Conservation (phyloP, 2,113 vertebrate species). For the Varanus salvator region DNA sequence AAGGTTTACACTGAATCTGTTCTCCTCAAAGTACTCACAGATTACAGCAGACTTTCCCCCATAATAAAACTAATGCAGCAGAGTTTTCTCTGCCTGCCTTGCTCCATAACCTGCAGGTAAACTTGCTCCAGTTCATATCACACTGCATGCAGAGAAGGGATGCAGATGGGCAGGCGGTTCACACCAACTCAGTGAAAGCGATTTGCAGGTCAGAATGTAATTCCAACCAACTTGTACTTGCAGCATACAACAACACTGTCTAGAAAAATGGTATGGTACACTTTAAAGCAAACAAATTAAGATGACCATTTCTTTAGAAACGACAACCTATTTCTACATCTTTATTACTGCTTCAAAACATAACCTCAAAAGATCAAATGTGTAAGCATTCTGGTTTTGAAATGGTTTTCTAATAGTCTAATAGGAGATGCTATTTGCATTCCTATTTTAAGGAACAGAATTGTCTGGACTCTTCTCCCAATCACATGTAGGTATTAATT, state of each 20-base stretch:
- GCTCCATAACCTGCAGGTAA: background rate
- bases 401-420: no score
- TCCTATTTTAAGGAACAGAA: no score
- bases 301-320: background rate
- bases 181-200: background rate
- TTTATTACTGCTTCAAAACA: no score
- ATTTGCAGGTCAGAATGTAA: background rate
- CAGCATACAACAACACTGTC: background rate
- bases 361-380: no score
- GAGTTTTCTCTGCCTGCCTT: background rate
- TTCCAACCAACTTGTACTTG: background rate
- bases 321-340: no score
- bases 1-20: conserved; percentile 27
- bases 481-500: no score
- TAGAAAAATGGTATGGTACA: background rate
- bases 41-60: background rate
- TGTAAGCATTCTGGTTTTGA: no score
- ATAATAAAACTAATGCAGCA: background rate
- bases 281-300: background rate
- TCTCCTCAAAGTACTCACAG: conserved; percentile 42
- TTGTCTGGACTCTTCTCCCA: no score
- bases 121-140: background rate
- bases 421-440: no score
- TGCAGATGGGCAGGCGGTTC: no score
- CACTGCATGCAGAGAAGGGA: background rate